A percentile compares a stretch with the other conserved stretches of the same genome.
phyloP scores from a whole-genome alignment of 2,888 invertebrate genomes.

The Tupiocoris notatus region DNA sequence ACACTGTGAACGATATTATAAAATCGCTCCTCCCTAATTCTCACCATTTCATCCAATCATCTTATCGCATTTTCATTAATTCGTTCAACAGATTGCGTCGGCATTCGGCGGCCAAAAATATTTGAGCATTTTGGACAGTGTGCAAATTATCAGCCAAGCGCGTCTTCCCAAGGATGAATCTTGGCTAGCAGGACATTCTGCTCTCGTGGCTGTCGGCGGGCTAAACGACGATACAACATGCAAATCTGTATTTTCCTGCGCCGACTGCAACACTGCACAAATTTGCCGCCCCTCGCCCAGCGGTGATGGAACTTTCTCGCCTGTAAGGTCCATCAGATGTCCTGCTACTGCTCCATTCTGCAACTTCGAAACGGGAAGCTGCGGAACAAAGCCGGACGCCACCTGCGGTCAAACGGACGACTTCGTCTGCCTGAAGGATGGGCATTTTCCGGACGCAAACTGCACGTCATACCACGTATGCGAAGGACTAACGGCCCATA shows the following conservation, averaged over 20 bases:
- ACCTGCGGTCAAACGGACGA: background rate
- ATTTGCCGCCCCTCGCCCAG: background rate
- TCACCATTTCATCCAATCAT: too few species aligned
- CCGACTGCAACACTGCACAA: slow-evolving; percentile 1
- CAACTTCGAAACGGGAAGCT: background rate
- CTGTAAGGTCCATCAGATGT: background rate
- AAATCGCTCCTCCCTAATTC: too few species aligned
- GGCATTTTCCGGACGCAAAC: slow-evolving; percentile 1
- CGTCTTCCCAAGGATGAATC: background rate
- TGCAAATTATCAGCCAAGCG: background rate
- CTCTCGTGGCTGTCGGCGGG: background rate
- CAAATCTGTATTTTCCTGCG: background rate
- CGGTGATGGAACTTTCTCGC: background rate
- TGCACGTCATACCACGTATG: slow-evolving; percentile 18
- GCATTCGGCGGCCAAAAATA: background rate
- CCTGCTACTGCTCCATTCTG: background rate
- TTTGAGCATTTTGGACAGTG: background rate
- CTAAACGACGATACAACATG: background rate
- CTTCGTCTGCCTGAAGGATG: slow-evolving; percentile 8
- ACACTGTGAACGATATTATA: too few species aligned
- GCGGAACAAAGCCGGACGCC: background rate
- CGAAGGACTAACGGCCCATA: background rate
- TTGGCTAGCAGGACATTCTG: background rate
- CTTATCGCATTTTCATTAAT: too few species aligned
- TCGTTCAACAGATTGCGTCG: background rate